Evolutionary conservation across 2,797 vertebrate species (phyloP), one percentile per base, ranked within the genome.

Genomic region (Tiaroga cobitis): DNA sequence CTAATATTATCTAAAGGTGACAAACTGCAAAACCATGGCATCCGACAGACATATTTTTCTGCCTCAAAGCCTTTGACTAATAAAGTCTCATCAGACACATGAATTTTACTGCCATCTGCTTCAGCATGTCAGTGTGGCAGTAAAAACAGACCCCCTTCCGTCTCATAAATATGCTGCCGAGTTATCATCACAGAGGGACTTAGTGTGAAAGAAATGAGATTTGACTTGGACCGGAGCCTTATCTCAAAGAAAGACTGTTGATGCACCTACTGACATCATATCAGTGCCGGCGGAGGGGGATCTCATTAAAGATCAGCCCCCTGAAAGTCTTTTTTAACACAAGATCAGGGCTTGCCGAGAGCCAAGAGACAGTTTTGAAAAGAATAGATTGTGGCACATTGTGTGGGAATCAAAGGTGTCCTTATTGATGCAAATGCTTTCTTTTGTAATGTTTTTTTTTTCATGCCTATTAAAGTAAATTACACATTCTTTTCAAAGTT

Each of bases 121-220:
- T 1, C 83, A 85, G 63, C 84, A 88, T 91, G 94, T 94, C 93
- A 93, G 70, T 61, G 89, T 80, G 89, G 89, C 89, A 92, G 92
- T 92, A 93, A 94, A 91, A 85, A 67, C 86, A 90, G 88, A 88
- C 84, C 79, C 34, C 73, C 63, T 90, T 93, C 92, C 82, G 68
- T 87, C 93, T 93, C 94, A 93, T 91, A 92, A 94, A 94, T 91
- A 91, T 92, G 88, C 82, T 69, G 90, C 92, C 93, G 93, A 91
- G 89, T 91, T 92, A 93, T 94, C 94, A 91, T 87, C 88, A 80
- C 81, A 85, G 74, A 86, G 75, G 85, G 61, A 82, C 83, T 76
- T 63, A 21, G 70, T 32, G 41, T 51, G 70, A 84, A 85, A 73
- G n/a, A 87, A 87, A 89, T 89, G 74, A 87, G 77, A 80, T 86